phyloP scores from a whole-genome alignment of 2,888 invertebrate genomes.

The Portevinia maculata region DNA sequence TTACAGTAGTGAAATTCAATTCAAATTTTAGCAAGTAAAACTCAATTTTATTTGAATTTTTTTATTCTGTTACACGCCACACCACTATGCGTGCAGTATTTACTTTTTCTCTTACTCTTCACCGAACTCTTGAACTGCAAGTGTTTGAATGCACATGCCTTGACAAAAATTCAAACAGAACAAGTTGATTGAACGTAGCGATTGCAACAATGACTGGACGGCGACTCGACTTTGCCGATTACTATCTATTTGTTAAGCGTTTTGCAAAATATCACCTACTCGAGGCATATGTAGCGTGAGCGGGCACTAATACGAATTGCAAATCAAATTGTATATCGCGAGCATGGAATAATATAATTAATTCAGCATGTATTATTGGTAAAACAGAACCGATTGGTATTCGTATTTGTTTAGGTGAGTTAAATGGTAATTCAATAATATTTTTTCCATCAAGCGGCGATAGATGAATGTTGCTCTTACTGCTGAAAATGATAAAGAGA shows the following conservation, averaged over 20 bases:
- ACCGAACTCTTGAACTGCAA: not conserved
- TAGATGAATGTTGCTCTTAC: too few species aligned
- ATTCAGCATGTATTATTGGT: not conserved
- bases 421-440: too few species aligned
- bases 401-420: not conserved
- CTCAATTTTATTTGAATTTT: too few species aligned
- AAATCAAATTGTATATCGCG: not conserved
- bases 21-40: too few species aligned
- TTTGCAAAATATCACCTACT: not conserved
- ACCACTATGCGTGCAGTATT: not conserved
- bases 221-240: not conserved
- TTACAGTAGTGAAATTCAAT: too few species aligned
- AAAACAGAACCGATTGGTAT: not conserved
- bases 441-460: too few species aligned
- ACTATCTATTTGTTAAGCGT: not conserved
- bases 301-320: not conserved
- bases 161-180: not conserved
- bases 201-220: too few species aligned
- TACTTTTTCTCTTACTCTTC: not conserved
- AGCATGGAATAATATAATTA: slow-evolving; percentile 3
- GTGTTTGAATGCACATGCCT: not conserved
- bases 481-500: too few species aligned
- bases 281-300: slow-evolving; percentile 4
- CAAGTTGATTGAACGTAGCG: not conserved
- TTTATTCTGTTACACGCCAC: too few species aligned